Evolutionary conservation across 1,140 invertebrate genomes (phyloP), one percentile per base, ranked within the genome.

Genomic region (Drosophila cardini): DNA sequence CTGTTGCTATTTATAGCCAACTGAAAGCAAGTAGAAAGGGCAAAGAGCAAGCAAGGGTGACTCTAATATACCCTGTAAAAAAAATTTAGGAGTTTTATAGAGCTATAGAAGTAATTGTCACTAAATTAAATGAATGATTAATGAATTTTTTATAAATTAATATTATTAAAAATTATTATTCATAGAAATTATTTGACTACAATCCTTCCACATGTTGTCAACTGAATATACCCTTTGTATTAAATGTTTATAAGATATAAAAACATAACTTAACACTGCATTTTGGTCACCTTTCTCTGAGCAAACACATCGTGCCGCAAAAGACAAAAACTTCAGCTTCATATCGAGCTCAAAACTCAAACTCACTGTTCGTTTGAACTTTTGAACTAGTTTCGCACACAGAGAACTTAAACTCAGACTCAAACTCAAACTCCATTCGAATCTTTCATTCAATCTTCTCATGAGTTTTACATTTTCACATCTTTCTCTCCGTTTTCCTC

Each of bases 321-420:
- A n/a, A n/a, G n/a, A n/a, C n/a, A n/a, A n/a, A n/a, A n/a, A 43
- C 43, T 64, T 16, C 9, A 40, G 61, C 43, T 64, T 42, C n/a
- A 42, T 42, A 2, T 30, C 13, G 15, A 46, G 80, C 69, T 84
- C 34, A 38, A 38, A 4, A 10, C 21, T 26, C 21, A 3, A 26
- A 26, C 21, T 26, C 21, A 26, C 21, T 4, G 21, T 26, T 26
- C 21, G 21, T 38, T 38, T 89, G 84, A 89, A 89, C 84, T 89
- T 89, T 89, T 89, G 84, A 89, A 89, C 84, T 89, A 89, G 84
- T 80, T 89, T 70, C 58, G 43, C 72, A 74, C 72, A 63, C 50
- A 45, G 46, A 34, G 50, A 15, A 50, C 50, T 36, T 57, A 60
- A 32, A n/a, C 61, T 50, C 32, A 55, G 36, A n/a, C n/a, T n/a